Evolutionary conservation across 2,797 vertebrate genomes (phyloP).

Genomic region (Acanthurus lineatus): DNA sequence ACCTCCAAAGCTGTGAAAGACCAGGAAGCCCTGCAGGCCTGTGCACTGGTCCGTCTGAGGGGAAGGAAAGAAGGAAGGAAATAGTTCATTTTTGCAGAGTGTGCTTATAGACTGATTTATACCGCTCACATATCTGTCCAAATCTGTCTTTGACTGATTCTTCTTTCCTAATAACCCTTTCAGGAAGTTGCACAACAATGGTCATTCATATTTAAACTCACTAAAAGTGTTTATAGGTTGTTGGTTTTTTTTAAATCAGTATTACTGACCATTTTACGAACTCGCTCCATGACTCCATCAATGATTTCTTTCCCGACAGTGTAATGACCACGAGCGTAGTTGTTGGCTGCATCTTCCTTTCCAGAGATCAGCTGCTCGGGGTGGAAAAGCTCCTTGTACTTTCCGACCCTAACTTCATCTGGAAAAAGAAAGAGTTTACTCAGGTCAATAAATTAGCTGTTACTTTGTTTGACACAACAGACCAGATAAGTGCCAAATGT

Average conservation of each 20-base stretch:
- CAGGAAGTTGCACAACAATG: neutral
- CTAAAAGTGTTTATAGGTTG: too few relatives aligned
- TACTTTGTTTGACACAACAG: neutral
- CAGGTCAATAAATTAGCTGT: neutral
- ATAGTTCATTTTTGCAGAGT: neutral
- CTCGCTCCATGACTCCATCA: constrained; percentile 82
- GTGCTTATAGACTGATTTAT: neutral
- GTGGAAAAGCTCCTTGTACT: constrained; percentile 89
- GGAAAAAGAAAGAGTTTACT: constrained; percentile 27
- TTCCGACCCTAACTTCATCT: constrained; percentile 91
- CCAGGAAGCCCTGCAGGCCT: constrained; percentile 90
- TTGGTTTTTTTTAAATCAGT: neutral
- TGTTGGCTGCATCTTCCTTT: constrained; percentile 87
- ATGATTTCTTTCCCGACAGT: constrained; percentile 85
- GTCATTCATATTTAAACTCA: neutral
- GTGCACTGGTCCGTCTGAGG: constrained; percentile 89
- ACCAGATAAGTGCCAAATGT: neutral
- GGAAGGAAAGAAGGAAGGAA: constrained; percentile 51
- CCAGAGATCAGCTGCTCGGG: constrained; percentile 91
- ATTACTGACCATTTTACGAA: constrained; percentile 83
- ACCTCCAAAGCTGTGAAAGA: constrained; percentile 91
- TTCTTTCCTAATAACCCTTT: neutral
- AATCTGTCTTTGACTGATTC: too few relatives aligned
- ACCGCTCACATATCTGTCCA: neutral
- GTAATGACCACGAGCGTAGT: constrained; percentile 86